Percentiles rank a stretch among this genome's conserved stretches.
phyloP scores from a whole-genome alignment of 2,888 invertebrate genomes.

The Meliscaeva auricollis region DNA sequence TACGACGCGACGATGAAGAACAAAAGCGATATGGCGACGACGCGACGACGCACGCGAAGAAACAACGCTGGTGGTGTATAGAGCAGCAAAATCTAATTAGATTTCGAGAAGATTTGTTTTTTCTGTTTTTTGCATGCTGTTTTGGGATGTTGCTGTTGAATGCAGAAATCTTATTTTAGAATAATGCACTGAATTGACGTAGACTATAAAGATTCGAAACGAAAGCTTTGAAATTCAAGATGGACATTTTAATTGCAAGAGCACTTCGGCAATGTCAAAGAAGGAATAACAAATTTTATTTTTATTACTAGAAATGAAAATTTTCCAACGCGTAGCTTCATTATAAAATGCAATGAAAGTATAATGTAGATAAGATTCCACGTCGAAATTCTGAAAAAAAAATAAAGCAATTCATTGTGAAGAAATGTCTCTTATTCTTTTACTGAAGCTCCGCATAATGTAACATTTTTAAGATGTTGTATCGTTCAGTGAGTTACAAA shows the following conservation, averaged over 20 bases:
- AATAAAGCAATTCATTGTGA: too few species aligned
- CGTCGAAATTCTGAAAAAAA: neutral
- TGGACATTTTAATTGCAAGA: slow-evolving; percentile 60
- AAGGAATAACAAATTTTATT: slow-evolving; percentile 25
- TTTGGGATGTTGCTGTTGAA: slow-evolving; percentile 38
- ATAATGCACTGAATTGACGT: slow-evolving; percentile 45
- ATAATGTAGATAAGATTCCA: neutral
- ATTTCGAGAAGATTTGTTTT: slow-evolving; percentile 63
- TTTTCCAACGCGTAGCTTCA: neutral
- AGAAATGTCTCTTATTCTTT: too few species aligned
- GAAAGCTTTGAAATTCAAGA: slow-evolving; percentile 57
- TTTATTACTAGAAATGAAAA: slow-evolving; percentile 3
- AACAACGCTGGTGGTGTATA: too few species aligned
- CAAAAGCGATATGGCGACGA: neutral
- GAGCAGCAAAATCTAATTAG: slow-evolving; percentile 56
- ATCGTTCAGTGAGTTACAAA: too few species aligned
- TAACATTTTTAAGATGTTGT: too few species aligned
- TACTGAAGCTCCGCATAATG: too few species aligned
- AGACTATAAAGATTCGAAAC: slow-evolving; percentile 19
- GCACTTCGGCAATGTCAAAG: slow-evolving; percentile 47
- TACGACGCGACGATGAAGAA: neutral
- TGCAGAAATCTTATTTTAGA: slow-evolving; percentile 67
- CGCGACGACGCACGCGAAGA: neutral
- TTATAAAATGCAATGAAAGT: too few species aligned
- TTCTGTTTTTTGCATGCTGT: slow-evolving; percentile 33